These are phyloP conservation scores for Ginglymostoma cirratum DNA, from an alignment of 2,113 vertebrate species.

Conservation along the genomic window DNA sequence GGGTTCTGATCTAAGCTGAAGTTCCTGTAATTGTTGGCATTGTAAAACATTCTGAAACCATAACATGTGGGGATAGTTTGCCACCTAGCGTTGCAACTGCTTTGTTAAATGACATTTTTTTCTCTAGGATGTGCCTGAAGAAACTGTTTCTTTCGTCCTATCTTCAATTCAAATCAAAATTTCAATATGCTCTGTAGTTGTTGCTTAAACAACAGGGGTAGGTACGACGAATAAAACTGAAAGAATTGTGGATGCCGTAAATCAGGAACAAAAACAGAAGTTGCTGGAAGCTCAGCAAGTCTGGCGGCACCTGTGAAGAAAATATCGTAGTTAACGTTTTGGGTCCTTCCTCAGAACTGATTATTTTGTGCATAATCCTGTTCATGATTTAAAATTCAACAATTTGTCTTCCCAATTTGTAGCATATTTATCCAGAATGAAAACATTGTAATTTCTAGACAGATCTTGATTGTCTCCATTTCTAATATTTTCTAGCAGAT, in stretches of 20 bases:
- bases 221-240: no score
- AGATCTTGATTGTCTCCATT: neutral
- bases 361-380: neutral
- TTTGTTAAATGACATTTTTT: neutral
- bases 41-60: neutral
- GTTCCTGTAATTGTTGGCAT: neutral
- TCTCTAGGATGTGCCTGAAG: neutral
- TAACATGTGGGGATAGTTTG: neutral
- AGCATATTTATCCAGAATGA: no score
- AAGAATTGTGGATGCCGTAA: no score
- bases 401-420: no score
- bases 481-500: neutral
- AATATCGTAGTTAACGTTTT: no score
- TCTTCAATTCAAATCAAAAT: neutral
- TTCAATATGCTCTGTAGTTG: neutral
- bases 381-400: neutral
- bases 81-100: neutral
- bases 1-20: neutral
- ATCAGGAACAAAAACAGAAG: no score
- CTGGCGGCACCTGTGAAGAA: no score
- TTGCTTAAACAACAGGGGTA: neutral
- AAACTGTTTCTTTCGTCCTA: neutral
- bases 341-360: no score
- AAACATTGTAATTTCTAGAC: neutral
- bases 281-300: no score